Base-by-base conservation (phyloP, 1,140 invertebrate genomes). In the Littorina saxatilis region DNA sequence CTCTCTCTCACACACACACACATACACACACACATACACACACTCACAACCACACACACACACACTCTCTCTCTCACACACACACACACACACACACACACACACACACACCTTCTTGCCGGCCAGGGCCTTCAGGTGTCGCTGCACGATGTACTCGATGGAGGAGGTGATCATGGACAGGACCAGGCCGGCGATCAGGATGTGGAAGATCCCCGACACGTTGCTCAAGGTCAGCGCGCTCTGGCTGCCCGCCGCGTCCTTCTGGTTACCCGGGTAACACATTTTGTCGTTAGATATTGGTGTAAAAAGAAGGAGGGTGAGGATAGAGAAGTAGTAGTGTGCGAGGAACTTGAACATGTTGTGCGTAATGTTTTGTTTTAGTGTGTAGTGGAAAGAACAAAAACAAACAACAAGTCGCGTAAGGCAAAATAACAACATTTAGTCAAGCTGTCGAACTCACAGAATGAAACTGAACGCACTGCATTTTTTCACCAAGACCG, bases 141-240 rank as follows among this genome's bases (percentile, higher is more conserved):
- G 55, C 55, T 88, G 85, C 17, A 90, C 76, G 5, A 90, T 58
- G 80, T 98, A 99, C 93, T 99, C 98, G 61, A 98, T 91, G n/a
- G 98, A 94, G 23, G 97, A 97, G 29, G 98, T 96, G 0, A 96
- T 94, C 90, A 99, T 95, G 3, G 98, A 97, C 20, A 99, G 92
- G 1, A 97, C 94, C 37, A 99, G 94, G 70, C 94, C 98, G 37
- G 96, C 97, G 87, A 99, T 98, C 37, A 99, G 94, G 89, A 99
- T 99, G 94, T 99, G 99, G 93, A 99, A 99, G 90, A 99, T 97
- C 35, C 98, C 98, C n/a, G 98, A 98, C 4, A 99, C 97, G 94
- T 99, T 99, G 91, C 97, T 98, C 55, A 99, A 92, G 47, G 98
- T 88, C 15, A 91, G 80, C 32, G 90, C 85, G 81, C 85, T 87